These are phyloP conservation scores for Squalus acanthias DNA, from an alignment of 2,797 vertebrate species.

Conservation along the genomic window DNA sequence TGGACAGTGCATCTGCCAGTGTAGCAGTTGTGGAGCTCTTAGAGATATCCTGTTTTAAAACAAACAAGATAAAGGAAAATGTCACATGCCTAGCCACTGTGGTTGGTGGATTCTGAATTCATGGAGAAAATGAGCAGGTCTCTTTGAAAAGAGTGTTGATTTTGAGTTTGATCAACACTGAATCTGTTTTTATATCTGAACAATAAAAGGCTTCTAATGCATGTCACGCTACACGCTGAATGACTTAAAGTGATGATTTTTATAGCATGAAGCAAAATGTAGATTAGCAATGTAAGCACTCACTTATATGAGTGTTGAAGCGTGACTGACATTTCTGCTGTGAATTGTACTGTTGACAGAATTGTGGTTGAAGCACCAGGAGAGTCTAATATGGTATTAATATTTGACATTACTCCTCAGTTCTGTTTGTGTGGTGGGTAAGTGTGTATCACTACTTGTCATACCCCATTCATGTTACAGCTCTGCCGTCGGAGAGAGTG, in stretches of 20 bases:
- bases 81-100: too few species aligned
- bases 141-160: neutral
- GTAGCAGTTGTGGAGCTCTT: neutral
- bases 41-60: neutral
- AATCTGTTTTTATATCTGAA: neutral
- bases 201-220: neutral
- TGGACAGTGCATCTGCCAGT: neutral
- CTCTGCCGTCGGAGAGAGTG: neutral
- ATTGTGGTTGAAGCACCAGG: too few species aligned
- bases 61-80: neutral
- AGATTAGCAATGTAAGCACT: slow-evolving; percentile 10
- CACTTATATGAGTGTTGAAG: neutral
- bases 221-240: neutral
- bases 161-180: slow-evolving; percentile 1
- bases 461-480: slow-evolving; percentile 15
- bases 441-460: neutral
- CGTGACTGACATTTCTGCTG: neutral
- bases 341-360: neutral
- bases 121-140: neutral
- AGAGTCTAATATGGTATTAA: slow-evolving; percentile 2
- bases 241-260: slow-evolving; percentile 13
- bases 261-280: slow-evolving; percentile 18
- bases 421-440: neutral
- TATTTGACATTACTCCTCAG: slow-evolving; percentile 6
- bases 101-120: neutral